Evolutionary conservation across 2,888 invertebrate species (phyloP), one percentile per base, ranked within the genome.

Genomic region (Pachliopta kotzebuea): DNA sequence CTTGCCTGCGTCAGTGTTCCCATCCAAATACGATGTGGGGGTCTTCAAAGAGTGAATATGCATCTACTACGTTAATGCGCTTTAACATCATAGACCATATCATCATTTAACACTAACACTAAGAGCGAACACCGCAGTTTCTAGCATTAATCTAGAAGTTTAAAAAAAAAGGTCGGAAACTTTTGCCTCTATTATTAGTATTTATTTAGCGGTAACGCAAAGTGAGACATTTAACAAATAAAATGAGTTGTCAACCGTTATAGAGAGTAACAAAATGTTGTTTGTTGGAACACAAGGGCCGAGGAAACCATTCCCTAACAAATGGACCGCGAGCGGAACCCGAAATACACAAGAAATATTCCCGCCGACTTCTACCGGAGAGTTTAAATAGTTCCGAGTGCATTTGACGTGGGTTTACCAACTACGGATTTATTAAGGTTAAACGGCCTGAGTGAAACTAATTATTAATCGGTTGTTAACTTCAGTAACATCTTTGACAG

Each of bases 341-440:
- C 55, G 31, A 55, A 59, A 64, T 50, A 59, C 54, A 60, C 63
- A 60, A 64, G 63, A 64, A 64, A 55, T 63, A 49, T 55, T 23
- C 49, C 59, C 49, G 60, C 56, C 55, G 55, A 59, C 60, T 59
- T 60, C 49, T 14, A n/a, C 60, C 26, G 50, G 29, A 21, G 58
- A 59, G 55, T 64, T 63, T 55, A 64, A 64, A 64, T 64, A 56
- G 63, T 59, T 55, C 29, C 53, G 54, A 63, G 26, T 64, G 63
- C 50, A 56, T 64, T 64, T 64, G 63, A 64, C 63, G 49, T 42
- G 63, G 60, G 63, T 64, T 56, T 55, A 60, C 63, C 60, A 20
- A 50, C 50, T 64, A 24, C 55, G 56, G 55, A 64, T 64, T 64
- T 64, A 64, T 64, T 18, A 49, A 60, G 59, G 63, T 24, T 60